Evolutionary conservation across 2,113 vertebrate species (phyloP).

Genomic region (Archocentrus centrarchus): DNA sequence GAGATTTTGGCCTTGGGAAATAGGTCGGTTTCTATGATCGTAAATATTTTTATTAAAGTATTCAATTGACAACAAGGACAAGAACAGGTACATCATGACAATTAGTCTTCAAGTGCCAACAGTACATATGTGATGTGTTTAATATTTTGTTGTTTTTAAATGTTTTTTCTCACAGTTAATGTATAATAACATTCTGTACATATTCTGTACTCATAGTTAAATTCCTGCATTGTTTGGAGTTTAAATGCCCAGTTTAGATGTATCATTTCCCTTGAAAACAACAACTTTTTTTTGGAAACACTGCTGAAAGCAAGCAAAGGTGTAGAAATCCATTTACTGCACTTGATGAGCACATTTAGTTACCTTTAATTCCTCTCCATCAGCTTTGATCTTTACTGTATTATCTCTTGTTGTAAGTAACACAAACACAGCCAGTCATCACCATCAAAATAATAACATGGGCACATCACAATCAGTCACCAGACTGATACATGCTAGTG

Average conservation of each 20-base stretch:
- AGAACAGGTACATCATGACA: neutral
- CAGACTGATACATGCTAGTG: neutral
- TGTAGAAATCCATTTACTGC: neutral
- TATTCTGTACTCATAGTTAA: neutral
- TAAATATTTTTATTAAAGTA: neutral
- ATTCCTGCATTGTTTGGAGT: neutral
- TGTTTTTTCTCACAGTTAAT: no score
- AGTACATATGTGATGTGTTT: no score
- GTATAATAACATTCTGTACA: neutral
- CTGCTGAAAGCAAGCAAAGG: neutral
- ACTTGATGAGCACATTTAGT: neutral
- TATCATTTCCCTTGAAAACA: neutral
- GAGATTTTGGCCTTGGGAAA: no score
- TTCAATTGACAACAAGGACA: neutral
- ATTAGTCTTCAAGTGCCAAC: no score
- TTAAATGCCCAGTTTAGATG: neutral
- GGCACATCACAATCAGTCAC: neutral
- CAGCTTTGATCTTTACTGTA: neutral
- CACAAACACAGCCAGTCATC: neutral
- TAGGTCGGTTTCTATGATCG: no score
- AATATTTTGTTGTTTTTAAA: no score
- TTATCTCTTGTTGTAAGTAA: neutral
- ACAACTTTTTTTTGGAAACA: fast-evolving
- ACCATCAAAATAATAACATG: neutral
- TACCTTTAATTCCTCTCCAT: neutral